Base-by-base conservation (phyloP, 2,797 vertebrate species). In the Distichodus sexfasciatus region DNA sequence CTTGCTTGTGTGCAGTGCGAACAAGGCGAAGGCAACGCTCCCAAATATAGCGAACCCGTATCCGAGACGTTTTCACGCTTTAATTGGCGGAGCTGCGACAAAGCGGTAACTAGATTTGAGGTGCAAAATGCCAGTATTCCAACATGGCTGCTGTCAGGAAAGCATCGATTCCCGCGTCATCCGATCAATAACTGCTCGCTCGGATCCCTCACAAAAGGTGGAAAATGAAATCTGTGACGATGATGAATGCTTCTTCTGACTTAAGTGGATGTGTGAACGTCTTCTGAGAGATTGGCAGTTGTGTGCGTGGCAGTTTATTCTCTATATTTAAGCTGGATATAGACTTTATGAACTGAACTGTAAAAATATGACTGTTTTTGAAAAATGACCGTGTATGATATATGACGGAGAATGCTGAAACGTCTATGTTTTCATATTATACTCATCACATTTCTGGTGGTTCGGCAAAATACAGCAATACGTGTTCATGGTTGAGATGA, bases 111-210 rank as follows among this genome's bases (percentile, higher is more conserved):
- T 50, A 63, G 61, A 72, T 70, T 63, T 64, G 66, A 67, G 61
- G 55, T 53, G 29, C 53, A 62, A 61, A 60, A 63, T 41, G 23
- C 23, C 19, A 29, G 23, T 40, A 50, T 61, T 41, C 43, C n/a
- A 8, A 24, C 21, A 36, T 65, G 44, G 58, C 75, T 67, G 58
- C 57, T 47, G 67, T 64, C 44, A 48, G 71, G 57, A 41, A 23
- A 47, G n/a, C 68, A 79, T 76, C 21, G 72, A 79, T 77, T 77
- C 31, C 26, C 67, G 58, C 12, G 28, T 66, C 76, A 68, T 59
- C 40, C 31, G 46, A 69, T 78, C 76, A 74, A 74, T 77, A 64
- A 47, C 59, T 64, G 24, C 58, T 65, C 38, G 1, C 54, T 26
- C 43, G 53, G 36, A 43, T 31, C 21, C 9, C 21, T 38, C 23